Evolutionary conservation across 1,140 invertebrate genomes (phyloP), one percentile per base, ranked within the genome.

Genomic region (Diachasma alloeum): DNA sequence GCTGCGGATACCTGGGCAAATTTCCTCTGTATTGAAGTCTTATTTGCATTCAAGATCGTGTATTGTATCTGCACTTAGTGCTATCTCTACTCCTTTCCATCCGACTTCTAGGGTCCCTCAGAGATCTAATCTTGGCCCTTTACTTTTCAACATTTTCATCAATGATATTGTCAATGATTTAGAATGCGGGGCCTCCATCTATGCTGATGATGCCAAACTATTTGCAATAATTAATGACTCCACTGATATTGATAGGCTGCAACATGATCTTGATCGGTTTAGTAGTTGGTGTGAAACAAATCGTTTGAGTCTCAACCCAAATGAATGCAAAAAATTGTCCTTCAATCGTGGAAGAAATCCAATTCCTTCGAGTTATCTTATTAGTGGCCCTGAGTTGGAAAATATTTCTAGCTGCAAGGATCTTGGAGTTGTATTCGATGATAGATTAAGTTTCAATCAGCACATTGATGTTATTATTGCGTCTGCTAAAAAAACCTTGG

Each of bases 111-210:
- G 67, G 5, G 71, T 79, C 0, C 74, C 69, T 59, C 78, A 79
- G 44, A 70, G 77, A n/a, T n/a, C n/a, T n/a, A n/a, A n/a, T n/a
- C n/a, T n/a, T n/a, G n/a, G n/a, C n/a, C n/a, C n/a, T n/a, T 42
- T 78, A 2, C 24, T 75, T 5, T 78, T 75, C 44, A 26, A 75
- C 10, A 67, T 78, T 31, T 75, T 59, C 37, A 48, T 78, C 10
- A 78, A 78, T 75, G 66, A 78, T 63, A 24, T 77, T 26, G n/a
- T n/a, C 11, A 10, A 67, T 5, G 4, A 13, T 22, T 26, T 67
- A 22, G n/a, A 67, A 8, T 67, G 13, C 26, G 63, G 22, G 5
- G 8, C 9, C 11, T 24, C 26, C 5, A 31, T 67, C 5, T 67
- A 67, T 24, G 63, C 63, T 11, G 63, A 67, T 37, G 63, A 67